phyloP scores from a whole-genome alignment of 2,888 invertebrate genomes.

The Coelopa pilipes region DNA sequence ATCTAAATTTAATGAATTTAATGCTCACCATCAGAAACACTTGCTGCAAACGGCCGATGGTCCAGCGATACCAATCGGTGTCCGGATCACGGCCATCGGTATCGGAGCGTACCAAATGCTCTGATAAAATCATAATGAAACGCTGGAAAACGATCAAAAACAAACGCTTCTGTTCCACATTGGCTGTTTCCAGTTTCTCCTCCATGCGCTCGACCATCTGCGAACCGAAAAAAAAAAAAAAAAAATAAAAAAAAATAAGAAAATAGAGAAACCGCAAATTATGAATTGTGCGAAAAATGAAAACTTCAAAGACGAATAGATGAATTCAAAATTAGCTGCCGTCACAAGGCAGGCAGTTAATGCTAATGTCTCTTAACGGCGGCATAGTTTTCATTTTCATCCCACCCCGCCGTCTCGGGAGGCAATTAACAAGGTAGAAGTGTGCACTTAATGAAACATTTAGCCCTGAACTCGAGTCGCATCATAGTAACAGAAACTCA shows the following conservation, averaged over 20 bases:
- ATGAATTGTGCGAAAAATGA: no score
- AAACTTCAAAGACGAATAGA: no score
- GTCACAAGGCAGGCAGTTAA: no score
- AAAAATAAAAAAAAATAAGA: background rate
- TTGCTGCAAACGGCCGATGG: slow-evolving; percentile 92
- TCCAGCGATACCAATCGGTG: slow-evolving; percentile 97
- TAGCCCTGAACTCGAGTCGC: slow-evolving; percentile 28
- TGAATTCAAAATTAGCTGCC: no score
- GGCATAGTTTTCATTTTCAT: no score
- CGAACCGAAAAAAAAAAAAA: background rate
- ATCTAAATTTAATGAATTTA: slow-evolving; percentile 29
- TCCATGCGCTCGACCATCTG: slow-evolving; percentile 95
- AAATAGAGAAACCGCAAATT: slow-evolving; percentile 2
- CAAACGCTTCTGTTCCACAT: slow-evolving; percentile 95
- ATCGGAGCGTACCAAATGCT: slow-evolving; percentile 93
- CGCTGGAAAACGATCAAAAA: slow-evolving; percentile 98
- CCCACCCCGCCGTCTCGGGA: no score
- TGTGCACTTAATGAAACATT: background rate
- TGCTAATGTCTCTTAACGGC: no score
- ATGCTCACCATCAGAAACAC: slow-evolving; percentile 88
- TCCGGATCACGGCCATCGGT: slow-evolving; percentile 92
- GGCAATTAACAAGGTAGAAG: no score
- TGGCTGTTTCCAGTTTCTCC: slow-evolving; percentile 91
- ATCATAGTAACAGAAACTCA: no score
- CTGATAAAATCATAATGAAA: slow-evolving; percentile 97